Percentiles rank a stretch among this genome's conserved stretches.
These are phyloP conservation scores for Strigamia transsilvanica DNA, from an alignment of 2,888 invertebrate species.

Conservation along the genomic window DNA sequence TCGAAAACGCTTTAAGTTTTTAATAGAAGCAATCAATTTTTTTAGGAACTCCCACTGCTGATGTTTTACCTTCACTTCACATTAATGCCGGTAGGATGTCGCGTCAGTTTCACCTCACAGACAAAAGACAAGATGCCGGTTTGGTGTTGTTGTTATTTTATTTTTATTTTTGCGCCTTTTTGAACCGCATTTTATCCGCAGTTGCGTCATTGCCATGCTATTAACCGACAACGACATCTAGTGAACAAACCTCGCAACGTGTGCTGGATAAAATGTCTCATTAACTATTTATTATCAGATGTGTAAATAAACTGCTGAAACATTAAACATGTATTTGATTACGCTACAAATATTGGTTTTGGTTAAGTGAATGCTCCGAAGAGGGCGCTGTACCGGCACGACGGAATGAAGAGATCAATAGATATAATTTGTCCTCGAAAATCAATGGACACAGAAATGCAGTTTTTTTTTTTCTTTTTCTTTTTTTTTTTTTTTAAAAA, in stretches of 20 bases:
- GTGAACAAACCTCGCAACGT: neutral
- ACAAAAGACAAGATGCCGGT: neutral
- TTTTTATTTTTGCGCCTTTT: neutral
- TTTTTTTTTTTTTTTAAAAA: too few relatives aligned
- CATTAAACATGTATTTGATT: neutral
- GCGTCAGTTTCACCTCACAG: neutral
- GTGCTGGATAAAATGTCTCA: neutral
- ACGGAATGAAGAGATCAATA: neutral
- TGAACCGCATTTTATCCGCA: slow-evolving; percentile 23
- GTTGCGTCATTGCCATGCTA: neutral
- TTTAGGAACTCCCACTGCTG: neutral
- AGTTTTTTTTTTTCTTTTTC: too few relatives aligned
- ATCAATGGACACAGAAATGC: neutral
- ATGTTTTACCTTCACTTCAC: neutral
- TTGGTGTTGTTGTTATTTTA: neutral
- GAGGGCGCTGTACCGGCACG: neutral
- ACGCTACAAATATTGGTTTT: neutral
- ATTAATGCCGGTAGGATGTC: neutral
- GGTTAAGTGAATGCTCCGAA: neutral
- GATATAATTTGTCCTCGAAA: slow-evolving; percentile 1
- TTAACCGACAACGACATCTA: neutral
- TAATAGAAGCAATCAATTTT: neutral
- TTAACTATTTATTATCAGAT: neutral
- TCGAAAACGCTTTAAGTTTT: neutral
- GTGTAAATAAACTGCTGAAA: neutral